Evolutionary conservation across 1,140 invertebrate species (phyloP).

Genomic region (Bathynomus jamesi): DNA sequence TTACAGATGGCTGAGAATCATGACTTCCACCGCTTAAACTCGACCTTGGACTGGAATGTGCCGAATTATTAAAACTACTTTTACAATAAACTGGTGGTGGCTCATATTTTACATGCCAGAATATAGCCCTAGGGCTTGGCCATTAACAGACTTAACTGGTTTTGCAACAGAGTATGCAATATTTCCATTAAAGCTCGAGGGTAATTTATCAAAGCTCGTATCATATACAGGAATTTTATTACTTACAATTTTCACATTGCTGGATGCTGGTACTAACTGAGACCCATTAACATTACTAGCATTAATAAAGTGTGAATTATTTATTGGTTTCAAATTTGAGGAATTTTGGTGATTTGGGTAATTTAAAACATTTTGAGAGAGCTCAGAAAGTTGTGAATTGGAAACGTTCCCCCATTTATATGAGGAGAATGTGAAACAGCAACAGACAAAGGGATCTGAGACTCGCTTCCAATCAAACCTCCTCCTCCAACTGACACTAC

Average conservation of each 20-base stretch:
- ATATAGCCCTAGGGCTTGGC: slow-evolving; percentile 37
- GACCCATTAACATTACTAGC: too few relatives aligned
- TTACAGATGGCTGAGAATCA: slow-evolving; percentile 45
- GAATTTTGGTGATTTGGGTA: too few relatives aligned
- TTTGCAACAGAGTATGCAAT: neutral
- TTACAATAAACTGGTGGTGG: slow-evolving; percentile 39
- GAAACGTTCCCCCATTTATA: neutral
- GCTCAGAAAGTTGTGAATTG: too few relatives aligned
- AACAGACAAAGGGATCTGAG: neutral
- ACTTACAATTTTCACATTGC: neutral
- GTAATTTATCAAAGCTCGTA: neutral
- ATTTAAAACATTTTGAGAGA: too few relatives aligned
- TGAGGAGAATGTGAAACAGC: neutral
- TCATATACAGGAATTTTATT: neutral
- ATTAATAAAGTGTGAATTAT: too few relatives aligned
- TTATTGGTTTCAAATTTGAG: too few relatives aligned
- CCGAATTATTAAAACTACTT: slow-evolving; percentile 38
- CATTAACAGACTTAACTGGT: slow-evolving; percentile 22
- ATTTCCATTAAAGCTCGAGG: slow-evolving; percentile 20
- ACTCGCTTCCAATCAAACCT: neutral
- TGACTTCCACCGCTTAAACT: slow-evolving; percentile 55
- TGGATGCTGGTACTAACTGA: neutral
- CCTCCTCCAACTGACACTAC: neutral
- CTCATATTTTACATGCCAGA: slow-evolving; percentile 45
- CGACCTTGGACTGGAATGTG: slow-evolving; percentile 50